Conservation (phyloP, 2,113 vertebrate genomes). For the Istiophorus platypterus region DNA sequence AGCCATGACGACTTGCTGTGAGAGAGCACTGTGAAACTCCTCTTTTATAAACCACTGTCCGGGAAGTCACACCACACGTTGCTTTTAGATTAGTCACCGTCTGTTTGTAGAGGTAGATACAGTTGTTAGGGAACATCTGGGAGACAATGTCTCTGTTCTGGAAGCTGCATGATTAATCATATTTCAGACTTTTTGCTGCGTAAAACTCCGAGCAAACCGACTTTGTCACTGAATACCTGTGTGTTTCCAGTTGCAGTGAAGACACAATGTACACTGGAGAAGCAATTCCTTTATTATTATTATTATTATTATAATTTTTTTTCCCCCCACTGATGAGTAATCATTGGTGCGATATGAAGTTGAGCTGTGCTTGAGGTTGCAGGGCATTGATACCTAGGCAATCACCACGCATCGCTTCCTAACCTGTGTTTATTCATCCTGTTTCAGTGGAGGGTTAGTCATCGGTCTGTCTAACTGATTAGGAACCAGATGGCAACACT, state of each 20-base stretch:
- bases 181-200: conserved; percentile 22
- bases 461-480: background rate
- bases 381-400: conserved; percentile 46
- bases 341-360: conserved; percentile 2
- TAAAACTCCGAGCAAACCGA: conserved; percentile 16
- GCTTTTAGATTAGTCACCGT: conserved; percentile 2
- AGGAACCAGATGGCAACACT: background rate
- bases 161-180: conserved; percentile 39
- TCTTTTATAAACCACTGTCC: conserved; percentile 50
- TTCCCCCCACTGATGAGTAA: conserved; percentile 3
- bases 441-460: conserved; percentile 22
- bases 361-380: conserved; percentile 35
- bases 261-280: conserved; percentile 36
- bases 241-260: conserved; percentile 49
- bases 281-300: conserved; percentile 4
- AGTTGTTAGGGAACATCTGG: conserved; percentile 16
- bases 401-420: conserved; percentile 31
- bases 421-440: conserved; percentile 6
- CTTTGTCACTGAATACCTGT: conserved; percentile 11
- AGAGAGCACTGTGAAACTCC: conserved; percentile 62
- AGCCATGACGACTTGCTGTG: conserved; percentile 56
- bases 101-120: conserved; percentile 2
- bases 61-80: conserved; percentile 13
- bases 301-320: background rate
- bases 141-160: conserved; percentile 15